These are phyloP conservation scores for Clupea harengus DNA, from an alignment of 2,113 vertebrate genomes.

Conservation along the genomic window DNA sequence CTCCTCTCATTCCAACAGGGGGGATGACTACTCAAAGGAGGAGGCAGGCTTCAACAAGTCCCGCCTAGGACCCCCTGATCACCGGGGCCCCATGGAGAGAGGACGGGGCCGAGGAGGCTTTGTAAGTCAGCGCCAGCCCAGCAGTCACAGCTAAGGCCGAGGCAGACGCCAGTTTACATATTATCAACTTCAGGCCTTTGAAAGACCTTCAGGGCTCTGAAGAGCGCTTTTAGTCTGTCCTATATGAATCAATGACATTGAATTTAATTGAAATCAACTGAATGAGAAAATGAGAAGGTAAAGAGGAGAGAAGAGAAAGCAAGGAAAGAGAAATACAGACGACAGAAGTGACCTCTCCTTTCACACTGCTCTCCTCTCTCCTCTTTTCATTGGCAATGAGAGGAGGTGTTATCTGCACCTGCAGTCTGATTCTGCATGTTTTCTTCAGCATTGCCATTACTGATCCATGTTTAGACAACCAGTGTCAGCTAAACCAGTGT, in stretches of 20 bases:
- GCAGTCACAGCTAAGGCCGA: no score
- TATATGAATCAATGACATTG: neutral
- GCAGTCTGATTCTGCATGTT: neutral
- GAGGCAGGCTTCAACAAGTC: conserved; percentile 81
- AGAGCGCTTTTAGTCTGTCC: neutral
- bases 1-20: conserved; percentile 71
- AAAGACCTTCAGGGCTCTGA: no score
- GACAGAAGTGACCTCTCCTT: neutral
- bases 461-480: no score
- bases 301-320: neutral
- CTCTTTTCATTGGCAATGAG: neutral
- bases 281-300: neutral
- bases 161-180: no score
- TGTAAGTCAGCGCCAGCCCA: conserved; percentile 73
- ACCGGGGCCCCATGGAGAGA: conserved; percentile 73
- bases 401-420: no score
- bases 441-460: neutral
- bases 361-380: neutral
- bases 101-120: conserved; percentile 79
- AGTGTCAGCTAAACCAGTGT: neutral
- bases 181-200: neutral
- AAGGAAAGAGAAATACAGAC: neutral
- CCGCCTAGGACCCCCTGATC: conserved; percentile 77
- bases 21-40: conserved; percentile 71
- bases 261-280: neutral